phyloP scores from a whole-genome alignment of 2,113 vertebrate genomes.

The Nansenia antarctica region DNA sequence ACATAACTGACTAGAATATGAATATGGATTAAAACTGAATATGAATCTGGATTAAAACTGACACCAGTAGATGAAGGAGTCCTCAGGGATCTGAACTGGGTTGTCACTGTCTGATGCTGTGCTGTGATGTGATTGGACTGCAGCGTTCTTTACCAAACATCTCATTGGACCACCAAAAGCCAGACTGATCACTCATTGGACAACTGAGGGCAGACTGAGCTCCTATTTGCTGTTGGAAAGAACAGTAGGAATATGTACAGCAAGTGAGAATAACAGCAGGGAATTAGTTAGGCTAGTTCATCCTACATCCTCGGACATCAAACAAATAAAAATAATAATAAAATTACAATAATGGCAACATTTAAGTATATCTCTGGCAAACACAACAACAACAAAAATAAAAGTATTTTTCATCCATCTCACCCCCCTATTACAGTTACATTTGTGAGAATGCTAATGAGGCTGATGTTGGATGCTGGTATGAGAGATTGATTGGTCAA shows the following conservation, averaged over 20 bases:
- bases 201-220: too few species aligned
- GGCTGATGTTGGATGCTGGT: background rate
- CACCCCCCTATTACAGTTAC: background rate
- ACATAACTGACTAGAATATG: background rate
- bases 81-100: background rate
- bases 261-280: constrained; percentile 33
- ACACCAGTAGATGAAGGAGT: background rate
- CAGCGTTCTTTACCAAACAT: constrained; percentile 10
- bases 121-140: constrained; percentile 5
- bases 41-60: background rate
- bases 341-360: constrained; percentile 23
- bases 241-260: constrained; percentile 35
- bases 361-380: constrained; percentile 15
- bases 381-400: constrained; percentile 22
- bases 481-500: background rate
- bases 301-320: background rate
- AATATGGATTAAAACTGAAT: background rate
- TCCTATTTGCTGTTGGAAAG: background rate
- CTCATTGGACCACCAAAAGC: too few species aligned
- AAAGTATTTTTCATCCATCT: constrained; percentile 2
- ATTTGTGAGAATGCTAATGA: background rate
- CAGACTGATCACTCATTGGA: too few species aligned
- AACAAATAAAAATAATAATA: constrained; percentile 25
- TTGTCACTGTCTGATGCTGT: constrained; percentile 2
- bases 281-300: constrained; percentile 4